These are phyloP conservation scores for Capreolus pygargus DNA, from an alignment of 2,113 vertebrate genomes.

Conservation along the genomic window DNA sequence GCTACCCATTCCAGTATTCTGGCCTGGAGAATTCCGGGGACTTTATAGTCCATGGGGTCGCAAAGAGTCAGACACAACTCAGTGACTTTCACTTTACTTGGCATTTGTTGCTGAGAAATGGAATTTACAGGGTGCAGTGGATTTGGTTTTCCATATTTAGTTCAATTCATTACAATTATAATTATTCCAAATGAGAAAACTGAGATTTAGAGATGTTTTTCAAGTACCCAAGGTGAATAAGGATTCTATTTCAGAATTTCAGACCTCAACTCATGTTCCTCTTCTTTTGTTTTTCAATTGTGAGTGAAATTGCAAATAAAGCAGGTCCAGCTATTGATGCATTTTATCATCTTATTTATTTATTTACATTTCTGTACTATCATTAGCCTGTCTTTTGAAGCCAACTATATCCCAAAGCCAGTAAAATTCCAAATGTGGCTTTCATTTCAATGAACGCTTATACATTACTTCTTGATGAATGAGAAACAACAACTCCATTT, in stretches of 20 bases:
- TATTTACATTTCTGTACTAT: background rate
- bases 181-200: background rate
- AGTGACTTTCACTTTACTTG: background rate
- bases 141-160: background rate
- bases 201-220: background rate
- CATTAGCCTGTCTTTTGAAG: background rate
- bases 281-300: background rate
- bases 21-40: background rate
- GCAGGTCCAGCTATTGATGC: background rate
- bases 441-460: background rate
- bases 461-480: background rate
- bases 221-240: background rate
- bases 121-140: background rate
- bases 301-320: background rate
- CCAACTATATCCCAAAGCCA: background rate
- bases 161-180: background rate
- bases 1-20: background rate
- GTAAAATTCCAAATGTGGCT: background rate
- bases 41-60: background rate
- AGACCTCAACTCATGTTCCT: background rate
- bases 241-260: background rate
- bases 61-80: background rate
- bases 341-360: background rate
- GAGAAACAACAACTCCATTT: background rate
- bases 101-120: background rate